Evolutionary conservation across 2,113 vertebrate genomes (phyloP).

Genomic region (Pyxicephalus adspersus): DNA sequence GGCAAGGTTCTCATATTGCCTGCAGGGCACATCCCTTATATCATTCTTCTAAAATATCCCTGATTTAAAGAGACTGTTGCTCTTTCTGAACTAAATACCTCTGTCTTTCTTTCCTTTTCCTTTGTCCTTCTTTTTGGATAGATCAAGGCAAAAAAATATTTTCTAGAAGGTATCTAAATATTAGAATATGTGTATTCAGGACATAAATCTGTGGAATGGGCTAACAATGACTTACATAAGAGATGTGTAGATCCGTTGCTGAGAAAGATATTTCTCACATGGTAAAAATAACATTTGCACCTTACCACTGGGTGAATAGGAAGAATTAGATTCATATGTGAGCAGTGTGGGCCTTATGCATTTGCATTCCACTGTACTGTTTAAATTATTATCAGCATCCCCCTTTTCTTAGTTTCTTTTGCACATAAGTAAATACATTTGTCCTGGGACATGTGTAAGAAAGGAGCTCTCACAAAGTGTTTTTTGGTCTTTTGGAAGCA

Average conservation of each 20-base stretch:
- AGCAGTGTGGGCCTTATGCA: conserved; percentile 14
- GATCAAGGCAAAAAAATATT: no score
- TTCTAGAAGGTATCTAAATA: background rate
- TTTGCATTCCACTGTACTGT: conserved; percentile 43
- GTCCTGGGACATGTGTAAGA: conserved; percentile 22
- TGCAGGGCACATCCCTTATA: no score
- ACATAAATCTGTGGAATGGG: conserved; percentile 1
- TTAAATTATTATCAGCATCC: conserved; percentile 38
- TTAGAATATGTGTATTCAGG: conserved; percentile 11
- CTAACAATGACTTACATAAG: background rate
- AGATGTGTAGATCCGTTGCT: background rate
- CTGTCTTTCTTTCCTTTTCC: no score
- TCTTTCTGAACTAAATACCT: no score
- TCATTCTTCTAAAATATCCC: no score
- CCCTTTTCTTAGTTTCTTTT: conserved; percentile 36
- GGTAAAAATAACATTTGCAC: conserved; percentile 7
- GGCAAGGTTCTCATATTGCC: no score
- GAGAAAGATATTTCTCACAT: background rate
- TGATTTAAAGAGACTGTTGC: no score
- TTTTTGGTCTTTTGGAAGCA: conserved; percentile 44
- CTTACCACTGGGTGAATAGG: conserved; percentile 7
- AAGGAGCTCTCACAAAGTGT: conserved; percentile 26
- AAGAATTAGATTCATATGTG: conserved; percentile 18
- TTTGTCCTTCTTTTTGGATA: no score
- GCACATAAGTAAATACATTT: conserved; percentile 46